These are phyloP conservation scores for Holacanthus passer DNA, from an alignment of 2,113 vertebrate genomes.

Conservation along the genomic window DNA sequence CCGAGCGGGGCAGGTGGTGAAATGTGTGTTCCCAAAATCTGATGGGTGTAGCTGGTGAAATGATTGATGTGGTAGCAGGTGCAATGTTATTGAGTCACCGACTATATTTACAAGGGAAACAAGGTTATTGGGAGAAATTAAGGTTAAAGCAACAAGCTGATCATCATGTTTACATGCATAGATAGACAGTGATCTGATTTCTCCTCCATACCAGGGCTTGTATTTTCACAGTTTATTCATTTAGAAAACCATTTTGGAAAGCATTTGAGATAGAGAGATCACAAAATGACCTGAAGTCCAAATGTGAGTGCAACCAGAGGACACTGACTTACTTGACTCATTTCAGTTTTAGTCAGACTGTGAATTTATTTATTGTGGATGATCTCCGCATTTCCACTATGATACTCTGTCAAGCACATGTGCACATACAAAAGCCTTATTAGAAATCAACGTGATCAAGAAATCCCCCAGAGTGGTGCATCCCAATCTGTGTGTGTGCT, in stretches of 20 bases:
- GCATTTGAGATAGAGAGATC: background rate
- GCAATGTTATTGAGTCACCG: slow-evolving; percentile 21
- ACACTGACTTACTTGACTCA: too few relatives aligned
- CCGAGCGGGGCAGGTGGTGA: slow-evolving; percentile 36
- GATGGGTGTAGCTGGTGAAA: slow-evolving; percentile 35
- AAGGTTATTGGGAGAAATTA: background rate
- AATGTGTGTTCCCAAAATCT: slow-evolving; percentile 47
- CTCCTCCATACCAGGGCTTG: background rate
- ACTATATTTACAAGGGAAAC: slow-evolving; percentile 7
- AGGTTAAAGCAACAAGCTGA: background rate
- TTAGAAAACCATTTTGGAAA: background rate
- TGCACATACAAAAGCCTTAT: background rate
- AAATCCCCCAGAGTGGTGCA: background rate
- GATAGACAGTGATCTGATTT: background rate
- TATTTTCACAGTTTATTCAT: background rate
- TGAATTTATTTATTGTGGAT: too few relatives aligned
- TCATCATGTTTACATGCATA: background rate
- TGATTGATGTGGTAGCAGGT: slow-evolving; percentile 58
- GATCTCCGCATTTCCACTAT: too few relatives aligned
- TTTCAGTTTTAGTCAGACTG: background rate
- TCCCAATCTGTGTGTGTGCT: too few relatives aligned
- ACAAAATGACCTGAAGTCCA: background rate
- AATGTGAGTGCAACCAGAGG: background rate
- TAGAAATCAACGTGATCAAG: background rate
- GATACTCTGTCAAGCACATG: too few relatives aligned